phyloP scores from a whole-genome alignment of 1,140 invertebrate species.

The Nomia melanderi region DNA sequence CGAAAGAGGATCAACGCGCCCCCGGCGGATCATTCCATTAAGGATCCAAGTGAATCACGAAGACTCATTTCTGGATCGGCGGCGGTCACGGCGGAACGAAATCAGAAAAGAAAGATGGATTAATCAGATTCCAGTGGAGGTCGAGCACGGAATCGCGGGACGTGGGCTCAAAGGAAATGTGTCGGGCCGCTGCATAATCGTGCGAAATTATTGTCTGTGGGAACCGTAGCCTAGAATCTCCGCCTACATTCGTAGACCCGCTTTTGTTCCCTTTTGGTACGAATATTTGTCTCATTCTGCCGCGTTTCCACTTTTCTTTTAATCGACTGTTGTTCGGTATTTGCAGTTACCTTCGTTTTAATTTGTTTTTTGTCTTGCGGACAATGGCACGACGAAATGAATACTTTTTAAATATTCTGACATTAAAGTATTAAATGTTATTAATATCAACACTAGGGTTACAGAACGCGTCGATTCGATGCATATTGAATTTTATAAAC shows the following conservation, averaged over 20 bases:
- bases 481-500: too few species aligned
- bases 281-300: neutral
- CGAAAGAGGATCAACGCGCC: constrained; percentile 18
- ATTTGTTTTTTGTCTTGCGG: too few species aligned
- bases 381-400: too few species aligned
- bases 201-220: constrained; percentile 34
- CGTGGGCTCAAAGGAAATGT: constrained; percentile 2
- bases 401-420: too few species aligned
- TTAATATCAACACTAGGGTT: too few species aligned
- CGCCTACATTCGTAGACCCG: neutral
- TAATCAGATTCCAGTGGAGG: constrained; percentile 40
- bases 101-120: constrained; percentile 29
- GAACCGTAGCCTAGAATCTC: constrained; percentile 7
- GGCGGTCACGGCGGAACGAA: neutral
- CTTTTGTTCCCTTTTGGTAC: neutral
- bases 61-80: constrained; percentile 16
- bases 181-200: constrained; percentile 32
- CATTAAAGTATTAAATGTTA: too few species aligned
- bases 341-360: too few species aligned
- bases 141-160: constrained; percentile 10
- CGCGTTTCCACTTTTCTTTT: neutral
- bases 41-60: constrained; percentile 11
- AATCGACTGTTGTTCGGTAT: neutral
- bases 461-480: too few species aligned
- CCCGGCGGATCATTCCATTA: constrained; percentile 12